Percentiles rank a stretch among this genome's conserved stretches.
These are phyloP conservation scores for Morone chrysops DNA, from an alignment of 2,113 vertebrate genomes.

Conservation along the genomic window DNA sequence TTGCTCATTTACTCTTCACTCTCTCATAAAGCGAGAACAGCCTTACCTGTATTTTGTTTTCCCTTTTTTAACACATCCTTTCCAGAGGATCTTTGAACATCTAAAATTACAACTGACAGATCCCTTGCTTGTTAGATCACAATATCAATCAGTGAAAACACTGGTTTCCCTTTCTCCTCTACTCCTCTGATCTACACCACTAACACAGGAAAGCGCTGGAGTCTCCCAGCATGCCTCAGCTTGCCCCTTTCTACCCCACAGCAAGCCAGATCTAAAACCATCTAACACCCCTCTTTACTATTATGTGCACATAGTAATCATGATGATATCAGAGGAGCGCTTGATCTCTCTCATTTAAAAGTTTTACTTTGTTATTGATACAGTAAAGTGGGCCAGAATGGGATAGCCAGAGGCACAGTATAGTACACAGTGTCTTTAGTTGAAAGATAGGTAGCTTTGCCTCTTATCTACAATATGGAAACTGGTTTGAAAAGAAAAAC, in stretches of 20 bases:
- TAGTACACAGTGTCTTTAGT: conserved; percentile 27
- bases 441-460: conserved; percentile 54
- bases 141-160: conserved; percentile 74
- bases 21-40: background rate
- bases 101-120: conserved; percentile 70
- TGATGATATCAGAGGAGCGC: conserved; percentile 69
- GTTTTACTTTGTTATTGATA: conserved; percentile 76
- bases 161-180: conserved; percentile 68
- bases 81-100: conserved; percentile 64
- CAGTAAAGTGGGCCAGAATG: conserved; percentile 57
- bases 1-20: background rate
- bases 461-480: conserved; percentile 48
- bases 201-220: conserved; percentile 30
- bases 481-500: conserved; percentile 30
- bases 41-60: conserved; percentile 47
- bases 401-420: conserved; percentile 57
- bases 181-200: conserved; percentile 63
- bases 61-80: conserved; percentile 50
- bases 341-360: conserved; percentile 74
- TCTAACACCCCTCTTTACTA: conserved; percentile 58
- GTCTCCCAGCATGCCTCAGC: conserved; percentile 68
- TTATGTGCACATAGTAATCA: conserved; percentile 68
- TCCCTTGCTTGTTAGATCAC: conserved; percentile 62
- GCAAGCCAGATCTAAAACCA: conserved; percentile 64
- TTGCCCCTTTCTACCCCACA: conserved; percentile 60